phyloP scores from a whole-genome alignment of 1,140 invertebrate species.

The Drosophila truncata region DNA sequence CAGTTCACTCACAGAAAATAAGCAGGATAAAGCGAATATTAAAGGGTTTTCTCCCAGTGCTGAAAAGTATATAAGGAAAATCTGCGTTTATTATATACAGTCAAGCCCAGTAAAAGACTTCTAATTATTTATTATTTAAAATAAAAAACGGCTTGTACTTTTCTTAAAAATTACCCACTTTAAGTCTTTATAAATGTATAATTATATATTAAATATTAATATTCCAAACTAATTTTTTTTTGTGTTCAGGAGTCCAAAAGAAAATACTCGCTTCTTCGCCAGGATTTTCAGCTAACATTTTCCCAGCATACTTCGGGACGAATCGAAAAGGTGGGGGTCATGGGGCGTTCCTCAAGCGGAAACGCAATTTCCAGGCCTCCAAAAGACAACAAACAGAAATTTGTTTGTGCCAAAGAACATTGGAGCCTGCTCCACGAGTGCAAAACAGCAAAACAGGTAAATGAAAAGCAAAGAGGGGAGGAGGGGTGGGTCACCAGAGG shows the following conservation, averaged over 20 bases:
- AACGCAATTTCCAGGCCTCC: constrained; percentile 78
- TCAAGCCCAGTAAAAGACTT: too few species aligned
- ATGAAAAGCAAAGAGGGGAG: neutral
- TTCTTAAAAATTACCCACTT: neutral
- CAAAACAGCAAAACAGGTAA: constrained; percentile 24
- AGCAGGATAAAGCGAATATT: rapidly evolving
- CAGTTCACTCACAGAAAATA: constrained; percentile 30
- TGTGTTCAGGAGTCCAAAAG: neutral
- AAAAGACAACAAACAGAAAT: constrained; percentile 82
- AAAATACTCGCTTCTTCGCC: constrained; percentile 15
- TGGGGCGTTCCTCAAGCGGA: constrained; percentile 62
- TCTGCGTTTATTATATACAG: too few species aligned
- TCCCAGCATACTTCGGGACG: constrained; percentile 21
- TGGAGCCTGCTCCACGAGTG: constrained; percentile 14
- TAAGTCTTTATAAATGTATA: neutral
- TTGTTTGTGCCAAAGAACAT: constrained; percentile 75
- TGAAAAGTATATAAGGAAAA: too few species aligned
- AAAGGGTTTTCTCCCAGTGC: neutral
- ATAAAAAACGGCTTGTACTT: neutral
- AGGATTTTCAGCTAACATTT: constrained; percentile 42
- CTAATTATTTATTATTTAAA: neutral
- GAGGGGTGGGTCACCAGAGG: neutral
- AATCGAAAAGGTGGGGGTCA: constrained; percentile 10
- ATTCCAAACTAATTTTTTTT: neutral
- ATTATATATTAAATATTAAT: too few species aligned